phyloP scores from a whole-genome alignment of 2,113 vertebrate genomes.

The Aleadryas rufinucha region DNA sequence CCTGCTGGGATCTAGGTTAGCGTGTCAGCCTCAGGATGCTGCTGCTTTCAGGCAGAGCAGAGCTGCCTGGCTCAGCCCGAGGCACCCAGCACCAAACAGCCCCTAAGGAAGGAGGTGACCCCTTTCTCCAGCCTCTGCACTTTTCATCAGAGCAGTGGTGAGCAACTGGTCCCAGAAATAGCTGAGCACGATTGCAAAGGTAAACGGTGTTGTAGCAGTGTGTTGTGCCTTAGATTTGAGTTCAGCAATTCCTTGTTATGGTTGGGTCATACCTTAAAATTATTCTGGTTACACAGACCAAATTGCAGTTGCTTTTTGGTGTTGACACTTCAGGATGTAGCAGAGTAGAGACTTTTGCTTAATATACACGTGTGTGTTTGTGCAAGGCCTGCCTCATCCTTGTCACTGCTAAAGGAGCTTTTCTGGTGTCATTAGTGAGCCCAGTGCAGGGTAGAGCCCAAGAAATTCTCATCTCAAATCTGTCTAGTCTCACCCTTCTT shows the following conservation, averaged over 20 bases:
- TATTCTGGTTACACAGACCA: not conserved
- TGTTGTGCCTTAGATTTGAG: not conserved
- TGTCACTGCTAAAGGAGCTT: not conserved
- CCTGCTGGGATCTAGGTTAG: not conserved
- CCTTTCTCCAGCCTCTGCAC: not conserved
- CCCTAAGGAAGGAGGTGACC: not conserved
- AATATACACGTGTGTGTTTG: fast-evolving
- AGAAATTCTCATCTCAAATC: not conserved
- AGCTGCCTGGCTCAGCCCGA: not conserved
- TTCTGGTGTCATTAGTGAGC: not conserved
- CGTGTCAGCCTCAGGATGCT: not conserved
- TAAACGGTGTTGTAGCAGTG: fast-evolving
- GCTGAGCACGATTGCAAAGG: not conserved
- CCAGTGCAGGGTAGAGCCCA: not conserved
- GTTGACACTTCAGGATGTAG: not conserved
- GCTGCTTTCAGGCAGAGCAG: not conserved
- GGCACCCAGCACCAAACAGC: not conserved
- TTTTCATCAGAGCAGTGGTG: not conserved
- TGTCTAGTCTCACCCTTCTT: not conserved
- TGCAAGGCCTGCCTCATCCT: not conserved
- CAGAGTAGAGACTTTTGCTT: not conserved
- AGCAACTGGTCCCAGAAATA: not conserved
- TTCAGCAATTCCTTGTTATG: not conserved
- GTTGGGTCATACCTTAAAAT: not conserved
- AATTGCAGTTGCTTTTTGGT: not conserved